phyloP scores from a whole-genome alignment of 2,797 vertebrate species.

The Neomorphus geoffroyi region DNA sequence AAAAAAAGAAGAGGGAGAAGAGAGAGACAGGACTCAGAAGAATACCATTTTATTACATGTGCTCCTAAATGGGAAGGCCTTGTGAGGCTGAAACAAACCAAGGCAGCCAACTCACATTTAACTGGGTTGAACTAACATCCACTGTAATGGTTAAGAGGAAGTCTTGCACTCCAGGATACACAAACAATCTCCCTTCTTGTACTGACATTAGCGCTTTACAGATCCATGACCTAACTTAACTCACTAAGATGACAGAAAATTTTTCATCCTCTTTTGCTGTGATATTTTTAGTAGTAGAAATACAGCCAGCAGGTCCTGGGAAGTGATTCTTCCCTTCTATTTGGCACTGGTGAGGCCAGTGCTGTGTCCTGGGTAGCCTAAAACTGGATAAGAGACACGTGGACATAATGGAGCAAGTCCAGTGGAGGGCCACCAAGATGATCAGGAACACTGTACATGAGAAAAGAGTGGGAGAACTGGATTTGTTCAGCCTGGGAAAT shows the following conservation, averaged over 20 bases:
- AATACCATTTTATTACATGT: neutral
- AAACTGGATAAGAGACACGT: neutral
- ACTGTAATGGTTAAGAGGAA: neutral
- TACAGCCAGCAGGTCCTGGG: neutral
- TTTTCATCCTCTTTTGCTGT: neutral
- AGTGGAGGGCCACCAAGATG: neutral
- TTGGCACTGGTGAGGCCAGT: neutral
- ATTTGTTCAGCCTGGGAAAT: neutral
- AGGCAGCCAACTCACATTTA: neutral
- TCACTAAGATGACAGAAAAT: neutral
- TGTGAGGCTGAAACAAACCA: constrained; percentile 8
- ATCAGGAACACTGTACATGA: neutral
- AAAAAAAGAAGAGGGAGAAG: too few relatives aligned
- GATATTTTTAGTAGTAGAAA: constrained; percentile 6
- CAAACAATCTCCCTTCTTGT: neutral
- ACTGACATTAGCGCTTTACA: neutral
- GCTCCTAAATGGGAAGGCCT: neutral
- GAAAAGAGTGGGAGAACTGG: neutral
- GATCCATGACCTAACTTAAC: neutral
- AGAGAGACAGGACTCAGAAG: neutral
- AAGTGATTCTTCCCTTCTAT: neutral
- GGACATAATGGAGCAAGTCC: neutral
- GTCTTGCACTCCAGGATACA: neutral
- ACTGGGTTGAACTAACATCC: neutral
- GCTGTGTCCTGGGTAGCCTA: too few relatives aligned